phyloP scores from a whole-genome alignment of 1,140 invertebrate species.

The Atta texana region DNA sequence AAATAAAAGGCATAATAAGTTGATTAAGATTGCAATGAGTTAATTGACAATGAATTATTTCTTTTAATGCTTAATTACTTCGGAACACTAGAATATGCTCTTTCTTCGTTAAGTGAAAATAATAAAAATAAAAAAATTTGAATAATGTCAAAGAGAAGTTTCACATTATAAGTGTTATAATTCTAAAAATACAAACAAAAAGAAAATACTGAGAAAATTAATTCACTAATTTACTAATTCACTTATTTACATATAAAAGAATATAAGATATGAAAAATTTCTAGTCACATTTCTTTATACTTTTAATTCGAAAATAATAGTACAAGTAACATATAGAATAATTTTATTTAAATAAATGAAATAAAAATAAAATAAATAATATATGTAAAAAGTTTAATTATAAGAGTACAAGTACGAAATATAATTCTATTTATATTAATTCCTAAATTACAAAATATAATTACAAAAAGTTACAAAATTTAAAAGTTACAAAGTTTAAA shows the following conservation, averaged over 20 bases:
- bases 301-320: conserved; percentile 7
- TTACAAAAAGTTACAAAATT: neutral
- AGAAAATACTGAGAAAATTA: neutral
- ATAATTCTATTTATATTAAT: neutral
- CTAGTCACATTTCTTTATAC: neutral
- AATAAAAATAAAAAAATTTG: neutral
- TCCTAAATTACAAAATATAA: neutral
- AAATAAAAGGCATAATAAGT: neutral
- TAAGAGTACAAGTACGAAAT: neutral
- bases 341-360: neutral
- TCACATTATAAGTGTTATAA: neutral
- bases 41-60: neutral
- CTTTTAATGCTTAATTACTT: neutral
- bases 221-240: neutral
- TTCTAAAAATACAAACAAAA: neutral
- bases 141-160: neutral
- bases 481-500: neutral
- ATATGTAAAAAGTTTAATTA: neutral
- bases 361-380: neutral
- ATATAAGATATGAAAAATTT: neutral
- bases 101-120: neutral
- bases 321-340: neutral
- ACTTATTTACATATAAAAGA: conserved; percentile 1
- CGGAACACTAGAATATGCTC: neutral
- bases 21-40: neutral